These are phyloP conservation scores for Junonia oenone DNA, from an alignment of 2,888 invertebrate genomes.

Conservation along the genomic window DNA sequence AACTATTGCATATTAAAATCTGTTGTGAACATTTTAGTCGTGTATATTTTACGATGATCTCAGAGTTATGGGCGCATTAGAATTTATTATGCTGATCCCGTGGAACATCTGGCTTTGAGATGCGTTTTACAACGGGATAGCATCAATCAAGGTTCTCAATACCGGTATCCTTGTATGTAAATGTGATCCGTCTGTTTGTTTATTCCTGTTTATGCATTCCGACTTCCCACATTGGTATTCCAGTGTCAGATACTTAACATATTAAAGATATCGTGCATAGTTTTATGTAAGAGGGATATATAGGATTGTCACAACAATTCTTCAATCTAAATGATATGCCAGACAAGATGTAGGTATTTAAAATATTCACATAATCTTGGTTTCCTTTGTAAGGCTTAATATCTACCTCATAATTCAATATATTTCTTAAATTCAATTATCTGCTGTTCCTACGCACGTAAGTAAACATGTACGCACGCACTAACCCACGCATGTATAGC, in stretches of 20 bases:
- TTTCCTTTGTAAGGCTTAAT: too few relatives aligned
- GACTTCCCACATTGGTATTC: slow-evolving; percentile 26
- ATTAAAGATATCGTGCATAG: slow-evolving; percentile 8
- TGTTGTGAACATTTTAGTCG: slow-evolving; percentile 33
- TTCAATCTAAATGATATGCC: background rate
- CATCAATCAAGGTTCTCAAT: slow-evolving; percentile 26
- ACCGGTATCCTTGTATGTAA: slow-evolving; percentile 27
- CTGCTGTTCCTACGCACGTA: too few relatives aligned
- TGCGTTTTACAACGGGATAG: slow-evolving; percentile 24
- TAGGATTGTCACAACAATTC: background rate
- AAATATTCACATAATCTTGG: background rate
- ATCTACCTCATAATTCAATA: too few relatives aligned
- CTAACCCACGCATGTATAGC: too few relatives aligned
- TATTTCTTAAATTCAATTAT: too few relatives aligned
- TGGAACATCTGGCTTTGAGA: slow-evolving; percentile 47
- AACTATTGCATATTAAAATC: slow-evolving; percentile 14
- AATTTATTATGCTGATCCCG: slow-evolving; percentile 44
- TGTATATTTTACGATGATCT: slow-evolving; percentile 33
- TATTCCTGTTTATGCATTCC: slow-evolving; percentile 22
- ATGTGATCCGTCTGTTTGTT: slow-evolving; percentile 23
- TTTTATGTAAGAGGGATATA: background rate
- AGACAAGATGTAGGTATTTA: background rate
- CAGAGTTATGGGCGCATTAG: slow-evolving; percentile 40
- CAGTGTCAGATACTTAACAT: slow-evolving; percentile 15
- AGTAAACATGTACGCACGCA: too few relatives aligned